Conservation (phyloP, 2,113 vertebrate genomes). For the Accipiter cooperii region DNA sequence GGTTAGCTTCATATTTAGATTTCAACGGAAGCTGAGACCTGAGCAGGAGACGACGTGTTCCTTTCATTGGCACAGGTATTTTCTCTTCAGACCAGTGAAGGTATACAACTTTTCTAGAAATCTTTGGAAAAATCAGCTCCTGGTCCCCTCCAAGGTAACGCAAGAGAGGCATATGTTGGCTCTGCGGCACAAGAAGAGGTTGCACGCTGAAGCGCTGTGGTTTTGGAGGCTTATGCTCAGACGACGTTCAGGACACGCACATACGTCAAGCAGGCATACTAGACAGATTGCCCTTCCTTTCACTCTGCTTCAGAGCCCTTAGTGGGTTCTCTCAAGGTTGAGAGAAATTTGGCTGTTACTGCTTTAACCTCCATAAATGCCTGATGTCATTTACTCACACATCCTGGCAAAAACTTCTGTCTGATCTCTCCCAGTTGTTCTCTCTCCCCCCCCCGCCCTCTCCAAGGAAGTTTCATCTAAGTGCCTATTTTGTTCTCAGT, state of each 20-base stretch:
- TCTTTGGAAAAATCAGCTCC: background rate
- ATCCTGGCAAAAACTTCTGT: background rate
- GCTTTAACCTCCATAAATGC: background rate
- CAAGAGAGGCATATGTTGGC: background rate
- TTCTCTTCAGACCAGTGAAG: background rate
- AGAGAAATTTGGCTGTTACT: constrained; percentile 9
- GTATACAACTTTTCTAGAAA: background rate
- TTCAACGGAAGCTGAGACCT: background rate
- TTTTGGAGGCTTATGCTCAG: background rate
- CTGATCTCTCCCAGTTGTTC: background rate
- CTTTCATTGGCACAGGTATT: background rate
- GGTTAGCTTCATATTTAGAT: background rate
- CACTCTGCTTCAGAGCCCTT: constrained; percentile 6
- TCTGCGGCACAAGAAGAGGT: background rate
- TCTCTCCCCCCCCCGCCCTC: background rate
- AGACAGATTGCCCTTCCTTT: background rate
- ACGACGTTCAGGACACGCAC: background rate
- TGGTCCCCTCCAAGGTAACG: background rate
- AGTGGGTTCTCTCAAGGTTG: constrained; percentile 2
- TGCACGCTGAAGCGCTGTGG: background rate
- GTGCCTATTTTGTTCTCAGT: background rate
- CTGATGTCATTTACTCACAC: constrained; percentile 17
- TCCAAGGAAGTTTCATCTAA: background rate
- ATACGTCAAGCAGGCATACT: background rate
- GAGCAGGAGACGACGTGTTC: background rate